A percentile compares a stretch with the other conserved stretches of the same genome.
These are phyloP conservation scores for Pararge aegeria DNA, from an alignment of 1,140 invertebrate genomes.

Conservation along the genomic window DNA sequence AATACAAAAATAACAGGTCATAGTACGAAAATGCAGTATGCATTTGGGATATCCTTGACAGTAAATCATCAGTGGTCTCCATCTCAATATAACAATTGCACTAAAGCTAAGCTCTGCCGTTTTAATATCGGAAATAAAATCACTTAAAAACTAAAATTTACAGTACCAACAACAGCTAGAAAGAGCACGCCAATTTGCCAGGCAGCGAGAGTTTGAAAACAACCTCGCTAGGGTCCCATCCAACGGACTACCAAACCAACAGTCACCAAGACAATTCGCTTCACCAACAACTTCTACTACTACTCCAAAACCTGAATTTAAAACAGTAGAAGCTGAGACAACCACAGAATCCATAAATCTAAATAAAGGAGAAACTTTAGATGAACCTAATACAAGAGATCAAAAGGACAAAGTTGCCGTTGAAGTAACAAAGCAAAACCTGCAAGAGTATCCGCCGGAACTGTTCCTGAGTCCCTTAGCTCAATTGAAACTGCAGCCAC, in stretches of 20 bases:
- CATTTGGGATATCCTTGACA: too few relatives aligned
- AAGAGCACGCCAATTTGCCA: slow-evolving; percentile 52
- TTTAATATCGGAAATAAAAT: too few relatives aligned
- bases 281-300: slow-evolving; percentile 48
- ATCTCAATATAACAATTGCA: too few relatives aligned
- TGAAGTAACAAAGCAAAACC: slow-evolving; percentile 63
- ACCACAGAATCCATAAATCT: slow-evolving; percentile 49
- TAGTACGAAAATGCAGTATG: too few relatives aligned
- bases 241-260: slow-evolving; percentile 43
- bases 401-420: slow-evolving; percentile 53
- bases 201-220: slow-evolving; percentile 57
- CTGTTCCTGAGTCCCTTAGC: slow-evolving; percentile 56
- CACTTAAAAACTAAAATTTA: slow-evolving; percentile 13
- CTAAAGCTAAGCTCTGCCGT: too few relatives aligned
- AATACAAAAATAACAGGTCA: too few relatives aligned
- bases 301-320: slow-evolving; percentile 38
- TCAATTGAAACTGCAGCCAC: slow-evolving; percentile 57
- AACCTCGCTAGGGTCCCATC: slow-evolving; percentile 34
- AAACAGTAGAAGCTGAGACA: slow-evolving; percentile 35
- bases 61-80: too few relatives aligned
- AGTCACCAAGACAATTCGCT: slow-evolving; percentile 53
- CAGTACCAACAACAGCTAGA: slow-evolving; percentile 63
- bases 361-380: slow-evolving; percentile 56
- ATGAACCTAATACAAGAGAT: slow-evolving; percentile 33
- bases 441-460: slow-evolving; percentile 66